phyloP scores from a whole-genome alignment of 2,888 invertebrate species.

The Drosophila nigricruria region DNA sequence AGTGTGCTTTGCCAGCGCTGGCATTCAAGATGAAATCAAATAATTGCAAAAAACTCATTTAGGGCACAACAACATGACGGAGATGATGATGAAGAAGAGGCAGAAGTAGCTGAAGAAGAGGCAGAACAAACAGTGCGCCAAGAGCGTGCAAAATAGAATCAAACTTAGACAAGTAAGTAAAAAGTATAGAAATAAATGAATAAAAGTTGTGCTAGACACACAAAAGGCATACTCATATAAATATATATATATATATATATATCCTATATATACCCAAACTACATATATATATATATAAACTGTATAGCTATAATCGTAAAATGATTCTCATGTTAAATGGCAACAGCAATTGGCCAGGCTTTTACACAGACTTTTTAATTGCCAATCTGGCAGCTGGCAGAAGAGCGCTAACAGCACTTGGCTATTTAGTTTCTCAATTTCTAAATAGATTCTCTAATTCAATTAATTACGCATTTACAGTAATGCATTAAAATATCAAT shows the following conservation, averaged over 20 bases:
- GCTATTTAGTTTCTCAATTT: background rate
- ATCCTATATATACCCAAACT: slow-evolving; percentile 27
- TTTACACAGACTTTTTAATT: slow-evolving; percentile 10
- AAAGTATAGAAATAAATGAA: slow-evolving; percentile 21
- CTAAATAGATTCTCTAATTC: background rate
- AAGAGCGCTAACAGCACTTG: background rate
- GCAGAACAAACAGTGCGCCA: slow-evolving; percentile 16
- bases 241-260: slow-evolving; percentile 1
- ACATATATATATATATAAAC: slow-evolving; percentile 25
- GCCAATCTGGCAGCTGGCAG: slow-evolving; percentile 11
- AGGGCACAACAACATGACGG: slow-evolving; percentile 61
- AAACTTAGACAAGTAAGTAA: slow-evolving; percentile 55
- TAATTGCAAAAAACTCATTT: slow-evolving; percentile 81
- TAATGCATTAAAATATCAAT: background rate
- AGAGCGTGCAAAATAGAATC: slow-evolving; percentile 51
- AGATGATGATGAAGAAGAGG: slow-evolving; percentile 12
- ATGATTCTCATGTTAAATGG: slow-evolving; percentile 47
- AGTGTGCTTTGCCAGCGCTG: slow-evolving; percentile 48
- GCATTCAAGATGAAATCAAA: slow-evolving; percentile 80
- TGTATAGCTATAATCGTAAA: slow-evolving; percentile 39
- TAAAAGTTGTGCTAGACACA: slow-evolving; percentile 19
- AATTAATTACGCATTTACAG: background rate
- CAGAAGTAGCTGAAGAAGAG: slow-evolving; percentile 6
- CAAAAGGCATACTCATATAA: slow-evolving; percentile 10
- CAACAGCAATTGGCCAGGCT: slow-evolving; percentile 8